A percentile compares a stretch with the other conserved stretches of the same genome.
phyloP scores from a whole-genome alignment of 2,113 vertebrate genomes.

The Muntiacus muntjak region DNA sequence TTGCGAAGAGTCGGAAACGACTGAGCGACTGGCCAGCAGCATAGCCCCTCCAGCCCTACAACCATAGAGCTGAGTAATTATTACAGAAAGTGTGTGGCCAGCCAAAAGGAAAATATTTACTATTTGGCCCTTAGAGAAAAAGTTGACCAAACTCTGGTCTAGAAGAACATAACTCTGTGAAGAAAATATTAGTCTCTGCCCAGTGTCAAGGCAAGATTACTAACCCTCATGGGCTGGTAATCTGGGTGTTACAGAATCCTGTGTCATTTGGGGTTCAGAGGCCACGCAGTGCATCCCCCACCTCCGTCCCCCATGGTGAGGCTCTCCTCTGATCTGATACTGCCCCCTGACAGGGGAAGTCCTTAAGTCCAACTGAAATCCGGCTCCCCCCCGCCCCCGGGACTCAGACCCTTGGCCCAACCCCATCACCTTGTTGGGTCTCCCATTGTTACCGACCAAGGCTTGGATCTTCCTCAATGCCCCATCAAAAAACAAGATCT shows the following conservation, averaged over 20 bases:
- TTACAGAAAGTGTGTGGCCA: not conserved
- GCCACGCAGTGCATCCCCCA: too few species aligned
- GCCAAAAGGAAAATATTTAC: not conserved
- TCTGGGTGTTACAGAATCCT: not conserved
- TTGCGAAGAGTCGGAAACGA: accelerated
- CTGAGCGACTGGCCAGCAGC: accelerated
- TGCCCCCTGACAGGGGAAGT: not conserved
- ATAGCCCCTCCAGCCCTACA: accelerated
- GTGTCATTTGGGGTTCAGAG: not conserved
- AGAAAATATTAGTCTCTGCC: not conserved
- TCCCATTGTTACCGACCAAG: not conserved
- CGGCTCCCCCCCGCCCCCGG: accelerated
- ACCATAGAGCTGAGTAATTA: not conserved
- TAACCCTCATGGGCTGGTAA: accelerated
- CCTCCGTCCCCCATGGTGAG: not conserved
- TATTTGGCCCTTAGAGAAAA: not conserved
- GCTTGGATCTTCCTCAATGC: not conserved
- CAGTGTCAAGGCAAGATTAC: not conserved
- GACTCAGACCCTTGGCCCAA: not conserved
- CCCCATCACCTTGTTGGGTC: not conserved
- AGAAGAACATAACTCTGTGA: not conserved
- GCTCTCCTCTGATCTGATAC: not conserved
- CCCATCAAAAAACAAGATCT: not conserved
- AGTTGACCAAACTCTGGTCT: not conserved
- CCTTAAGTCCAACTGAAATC: not conserved